Conservation (phyloP, 2,888 invertebrate species). For the Eledona agricola region DNA sequence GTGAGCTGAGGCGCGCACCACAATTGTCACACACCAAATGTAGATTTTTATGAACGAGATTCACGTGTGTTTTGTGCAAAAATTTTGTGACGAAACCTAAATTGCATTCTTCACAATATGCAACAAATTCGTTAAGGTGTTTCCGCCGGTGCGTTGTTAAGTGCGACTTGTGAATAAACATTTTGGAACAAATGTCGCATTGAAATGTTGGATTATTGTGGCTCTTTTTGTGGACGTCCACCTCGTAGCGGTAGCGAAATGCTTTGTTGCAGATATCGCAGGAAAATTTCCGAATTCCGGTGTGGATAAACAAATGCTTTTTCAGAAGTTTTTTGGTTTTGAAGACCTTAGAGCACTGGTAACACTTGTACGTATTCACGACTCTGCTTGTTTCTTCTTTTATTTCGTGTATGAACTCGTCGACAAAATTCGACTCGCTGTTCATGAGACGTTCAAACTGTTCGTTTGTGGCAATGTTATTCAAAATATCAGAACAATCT, state of each 20-base stretch:
- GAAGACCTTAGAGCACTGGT: conserved; percentile 53
- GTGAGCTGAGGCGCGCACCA: conserved; percentile 48
- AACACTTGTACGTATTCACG: conserved; percentile 50
- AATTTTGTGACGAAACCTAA: conserved; percentile 54
- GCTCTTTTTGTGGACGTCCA: conserved; percentile 63
- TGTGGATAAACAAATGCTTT: conserved; percentile 57
- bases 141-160: conserved; percentile 67
- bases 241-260: conserved; percentile 56
- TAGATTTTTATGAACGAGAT: conserved; percentile 50
- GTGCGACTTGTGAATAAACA: conserved; percentile 69
- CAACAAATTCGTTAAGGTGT: conserved; percentile 64
- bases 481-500: conserved; percentile 57
- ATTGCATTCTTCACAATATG: conserved; percentile 55
- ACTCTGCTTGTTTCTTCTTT: conserved; percentile 8
- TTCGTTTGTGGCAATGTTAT: conserved; percentile 58
- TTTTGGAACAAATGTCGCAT: conserved; percentile 69
- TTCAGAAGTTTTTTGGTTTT: conserved; percentile 56
- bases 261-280: conserved; percentile 57
- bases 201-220: conserved; percentile 68
- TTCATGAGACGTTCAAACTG: conserved; percentile 56
- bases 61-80: conserved; percentile 51
- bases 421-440: conserved; percentile 46
- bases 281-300: conserved; percentile 50
- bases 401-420: conserved; percentile 34
- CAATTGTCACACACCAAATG: conserved; percentile 52